Evolutionary conservation across 1,140 invertebrate genomes (phyloP).

Genomic region (Ephestia elutella): DNA sequence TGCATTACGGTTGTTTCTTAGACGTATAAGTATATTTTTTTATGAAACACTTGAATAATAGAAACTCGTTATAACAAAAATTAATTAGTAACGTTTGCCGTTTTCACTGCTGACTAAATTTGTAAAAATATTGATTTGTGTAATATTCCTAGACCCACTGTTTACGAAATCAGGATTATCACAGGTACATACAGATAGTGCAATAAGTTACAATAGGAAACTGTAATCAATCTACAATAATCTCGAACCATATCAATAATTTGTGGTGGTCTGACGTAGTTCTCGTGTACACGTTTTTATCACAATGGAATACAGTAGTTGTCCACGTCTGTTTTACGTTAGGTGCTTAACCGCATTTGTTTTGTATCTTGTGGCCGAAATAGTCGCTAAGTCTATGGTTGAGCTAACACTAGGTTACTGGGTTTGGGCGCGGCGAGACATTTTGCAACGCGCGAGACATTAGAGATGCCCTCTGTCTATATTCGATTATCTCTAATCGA

Average conservation of each 20-base stretch:
- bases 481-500: constrained; percentile 20
- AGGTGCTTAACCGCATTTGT: constrained; percentile 43
- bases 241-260: constrained; percentile 16
- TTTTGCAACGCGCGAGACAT: constrained; percentile 6
- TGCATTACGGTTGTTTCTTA: no score
- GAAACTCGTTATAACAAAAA: no score
- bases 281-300: no score
- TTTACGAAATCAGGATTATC: not conserved
- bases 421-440: constrained; percentile 37
- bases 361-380: constrained; percentile 58
- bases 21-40: not conserved
- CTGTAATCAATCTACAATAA: constrained; percentile 10
- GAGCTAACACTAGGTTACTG: constrained; percentile 37
- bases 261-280: constrained; percentile 8
- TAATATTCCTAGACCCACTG: constrained; percentile 3
- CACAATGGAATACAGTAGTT: not conserved
- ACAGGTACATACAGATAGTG: constrained; percentile 9
- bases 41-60: no score
- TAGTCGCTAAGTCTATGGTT: constrained; percentile 52
- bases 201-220: constrained; percentile 15
- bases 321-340: constrained; percentile 17
- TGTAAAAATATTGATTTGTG: not conserved
- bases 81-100: not conserved
- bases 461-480: constrained; percentile 31
- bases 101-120: not conserved